Conservation (phyloP, 2,113 vertebrate genomes). For the Microtus richardsoni region DNA sequence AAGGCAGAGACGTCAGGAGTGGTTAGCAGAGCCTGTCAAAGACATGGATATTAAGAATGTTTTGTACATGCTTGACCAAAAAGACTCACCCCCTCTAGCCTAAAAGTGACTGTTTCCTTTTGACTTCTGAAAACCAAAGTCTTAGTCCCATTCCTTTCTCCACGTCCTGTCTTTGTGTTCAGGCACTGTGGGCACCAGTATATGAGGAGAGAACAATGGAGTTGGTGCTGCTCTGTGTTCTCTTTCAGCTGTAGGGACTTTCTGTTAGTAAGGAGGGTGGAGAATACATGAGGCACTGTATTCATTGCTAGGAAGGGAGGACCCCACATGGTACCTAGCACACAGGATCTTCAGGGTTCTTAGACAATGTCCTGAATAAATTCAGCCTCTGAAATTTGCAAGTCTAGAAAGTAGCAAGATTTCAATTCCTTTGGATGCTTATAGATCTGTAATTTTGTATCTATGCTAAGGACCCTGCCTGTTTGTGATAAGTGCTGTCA, state of each 20-base stretch:
- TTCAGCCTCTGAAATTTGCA: background rate
- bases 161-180: background rate
- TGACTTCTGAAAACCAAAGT: background rate
- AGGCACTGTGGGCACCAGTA: background rate
- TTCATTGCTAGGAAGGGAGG: background rate
- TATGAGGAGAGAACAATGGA: rapidly evolving
- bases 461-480: background rate
- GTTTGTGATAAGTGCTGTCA: background rate
- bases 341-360: background rate
- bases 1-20: background rate
- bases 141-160: background rate
- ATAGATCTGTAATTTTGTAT: background rate
- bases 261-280: background rate
- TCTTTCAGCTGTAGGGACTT: background rate
- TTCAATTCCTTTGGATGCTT: background rate
- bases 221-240: background rate
- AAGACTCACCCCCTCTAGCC: background rate
- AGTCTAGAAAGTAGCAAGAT: background rate
- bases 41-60: background rate
- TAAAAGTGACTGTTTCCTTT: background rate
- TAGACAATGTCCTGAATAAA: background rate
- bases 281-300: background rate
- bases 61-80: background rate
- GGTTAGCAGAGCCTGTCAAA: background rate
- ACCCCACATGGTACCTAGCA: background rate